Base-by-base conservation (phyloP, 2,797 vertebrate species). In the Halcyon chelicuti region DNA sequence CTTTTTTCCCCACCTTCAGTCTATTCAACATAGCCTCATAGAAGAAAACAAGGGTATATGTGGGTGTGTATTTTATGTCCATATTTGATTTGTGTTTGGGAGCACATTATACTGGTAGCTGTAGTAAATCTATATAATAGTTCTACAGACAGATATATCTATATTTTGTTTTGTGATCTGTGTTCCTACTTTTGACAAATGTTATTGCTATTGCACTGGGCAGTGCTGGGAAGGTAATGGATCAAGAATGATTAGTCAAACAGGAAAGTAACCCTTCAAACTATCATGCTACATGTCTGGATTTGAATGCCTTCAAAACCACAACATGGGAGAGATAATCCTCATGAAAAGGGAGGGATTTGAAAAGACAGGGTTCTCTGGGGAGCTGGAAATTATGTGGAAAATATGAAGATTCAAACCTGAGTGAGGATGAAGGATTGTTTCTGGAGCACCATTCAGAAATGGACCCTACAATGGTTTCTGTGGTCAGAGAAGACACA, bases 281-380 rank as follows among this genome's bases (percentile, higher is more conserved):
- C 70, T 52, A 54, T 68, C 9, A 10, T 90, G 73, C 79, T 95
- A 2, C 9, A 12, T 97, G 84, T 96, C 93, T 93, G 86, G 88
- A 74, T 77, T 97, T 94, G 72, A 95, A 83, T 90, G 84, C 78
- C 88, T 97, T 96, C 78, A 95, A 88, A 97, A 89, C 47, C n/a
- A 87, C 85, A 91, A 76, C 51, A 68, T 65, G 73, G 80, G 72
- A 82, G 85, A 72, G 63, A 89, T 70, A 95, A 95, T 92, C 88
- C 52, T 70, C 33, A 63, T 92, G 72, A 91, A 82, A 94, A 28
- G 62, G 51, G 29, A 95, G 62, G 23, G 85, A 86, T 92, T 95
- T 94, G 84, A 86, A 90, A 94, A 74, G 70, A 51, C 70, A 83
- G 22, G 47, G 35, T 88, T 76, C 85, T 94, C 74, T 35, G 19